phyloP scores from a whole-genome alignment of 2,888 invertebrate genomes.

The Mellilla xanthometata region DNA sequence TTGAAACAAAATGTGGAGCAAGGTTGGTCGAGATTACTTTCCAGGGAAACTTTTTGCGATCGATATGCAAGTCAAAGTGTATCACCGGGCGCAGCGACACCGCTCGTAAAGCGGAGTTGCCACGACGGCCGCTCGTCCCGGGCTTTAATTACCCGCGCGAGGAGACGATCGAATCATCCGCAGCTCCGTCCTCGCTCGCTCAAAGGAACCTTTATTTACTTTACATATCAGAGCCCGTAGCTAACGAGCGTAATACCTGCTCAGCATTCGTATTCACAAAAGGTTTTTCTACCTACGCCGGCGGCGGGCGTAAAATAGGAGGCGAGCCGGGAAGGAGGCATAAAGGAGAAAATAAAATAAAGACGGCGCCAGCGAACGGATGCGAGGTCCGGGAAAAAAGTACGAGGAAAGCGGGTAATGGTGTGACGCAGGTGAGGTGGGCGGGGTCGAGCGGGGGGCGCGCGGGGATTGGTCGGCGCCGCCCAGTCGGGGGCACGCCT shows the following conservation, averaged over 20 bases:
- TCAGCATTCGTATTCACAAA: constrained; percentile 81
- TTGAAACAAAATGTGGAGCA: constrained; percentile 80
- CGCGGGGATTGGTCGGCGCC: constrained; percentile 76
- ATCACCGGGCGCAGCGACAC: constrained; percentile 57
- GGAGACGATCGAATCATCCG: constrained; percentile 26
- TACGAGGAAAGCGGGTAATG: constrained; percentile 76
- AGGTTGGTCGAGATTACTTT: constrained; percentile 79
- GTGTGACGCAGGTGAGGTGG: constrained; percentile 80
- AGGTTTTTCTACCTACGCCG: constrained; percentile 78
- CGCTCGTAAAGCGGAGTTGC: constrained; percentile 54
- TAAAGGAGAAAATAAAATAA: constrained; percentile 82
- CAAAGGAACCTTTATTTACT: constrained; percentile 72
- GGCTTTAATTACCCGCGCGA: constrained; percentile 28
- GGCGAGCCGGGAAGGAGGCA: constrained; percentile 78
- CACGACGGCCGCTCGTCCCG: constrained; percentile 19
- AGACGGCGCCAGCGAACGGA: constrained; percentile 79
- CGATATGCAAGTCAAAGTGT: constrained; percentile 77
- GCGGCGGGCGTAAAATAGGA: constrained; percentile 78
- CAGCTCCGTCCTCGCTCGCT: constrained; percentile 25
- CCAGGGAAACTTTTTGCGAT: constrained; percentile 73
- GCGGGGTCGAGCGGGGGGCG: constrained; percentile 74
- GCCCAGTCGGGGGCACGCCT: constrained; percentile 74
- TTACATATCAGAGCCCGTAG: constrained; percentile 74
- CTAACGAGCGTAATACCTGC: constrained; percentile 80
- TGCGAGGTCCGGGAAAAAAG: constrained; percentile 80